Conservation (phyloP, 1,140 invertebrate species). For the Oscheius sp. region DNA sequence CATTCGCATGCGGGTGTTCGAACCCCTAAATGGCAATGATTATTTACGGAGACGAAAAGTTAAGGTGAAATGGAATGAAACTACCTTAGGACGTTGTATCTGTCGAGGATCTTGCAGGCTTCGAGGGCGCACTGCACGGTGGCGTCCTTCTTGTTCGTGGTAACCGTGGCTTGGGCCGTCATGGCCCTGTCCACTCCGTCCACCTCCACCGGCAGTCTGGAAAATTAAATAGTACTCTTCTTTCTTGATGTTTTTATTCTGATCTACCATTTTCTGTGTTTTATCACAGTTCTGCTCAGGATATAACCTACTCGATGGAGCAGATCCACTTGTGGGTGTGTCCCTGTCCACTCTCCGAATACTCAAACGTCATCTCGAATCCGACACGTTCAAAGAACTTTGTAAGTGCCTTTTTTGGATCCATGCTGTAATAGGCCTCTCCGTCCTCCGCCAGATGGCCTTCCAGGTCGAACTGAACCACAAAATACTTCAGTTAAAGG, state of each 20-base stretch:
- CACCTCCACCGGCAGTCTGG: slow-evolving; percentile 77
- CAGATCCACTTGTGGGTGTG: slow-evolving; percentile 70
- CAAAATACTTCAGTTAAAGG: not conserved
- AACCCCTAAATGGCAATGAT: slow-evolving; percentile 39
- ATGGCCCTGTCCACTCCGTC: slow-evolving; percentile 70
- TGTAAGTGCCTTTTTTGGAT: slow-evolving; percentile 89
- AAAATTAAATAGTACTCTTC: slow-evolving; percentile 11
- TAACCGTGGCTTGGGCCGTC: slow-evolving; percentile 78
- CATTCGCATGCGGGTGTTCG: slow-evolving; percentile 26
- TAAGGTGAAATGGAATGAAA: slow-evolving; percentile 69
- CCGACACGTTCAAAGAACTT: slow-evolving; percentile 95
- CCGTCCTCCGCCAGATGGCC: slow-evolving; percentile 68
- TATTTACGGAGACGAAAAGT: too few species aligned
- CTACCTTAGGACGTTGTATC: slow-evolving; percentile 75
- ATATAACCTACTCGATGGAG: slow-evolving; percentile 66
- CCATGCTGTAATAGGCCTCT: slow-evolving; percentile 78
- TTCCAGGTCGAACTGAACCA: slow-evolving; percentile 35
- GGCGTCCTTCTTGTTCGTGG: slow-evolving; percentile 90
- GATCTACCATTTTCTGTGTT: not conserved
- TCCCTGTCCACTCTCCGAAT: slow-evolving; percentile 76
- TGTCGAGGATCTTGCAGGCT: slow-evolving; percentile 85
- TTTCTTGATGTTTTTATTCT: not conserved
- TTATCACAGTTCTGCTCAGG: not conserved
- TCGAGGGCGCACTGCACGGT: slow-evolving; percentile 87
- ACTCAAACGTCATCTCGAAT: slow-evolving; percentile 77